Evolutionary conservation across 92 coral and sea anemone genomes (phyloP).

Genomic region (Montipora capitata): DNA sequence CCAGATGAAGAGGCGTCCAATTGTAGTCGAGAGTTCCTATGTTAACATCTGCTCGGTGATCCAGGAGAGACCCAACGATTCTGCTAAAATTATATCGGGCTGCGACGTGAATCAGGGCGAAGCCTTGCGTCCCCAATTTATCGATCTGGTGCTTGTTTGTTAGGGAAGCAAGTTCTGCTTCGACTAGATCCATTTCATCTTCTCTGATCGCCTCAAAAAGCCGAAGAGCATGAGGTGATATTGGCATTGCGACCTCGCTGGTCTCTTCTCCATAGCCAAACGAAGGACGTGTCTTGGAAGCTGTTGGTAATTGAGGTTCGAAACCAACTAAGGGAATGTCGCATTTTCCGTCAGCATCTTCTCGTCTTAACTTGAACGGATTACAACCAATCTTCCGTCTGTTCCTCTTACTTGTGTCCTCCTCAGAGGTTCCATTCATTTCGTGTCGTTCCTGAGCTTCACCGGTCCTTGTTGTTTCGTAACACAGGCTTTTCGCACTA

Average conservation of each 20-base stretch:
- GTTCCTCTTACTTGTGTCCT: constrained; percentile 1
- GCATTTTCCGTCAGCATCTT: constrained; percentile 10
- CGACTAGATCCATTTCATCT: constrained; percentile 66
- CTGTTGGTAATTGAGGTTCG: not conserved
- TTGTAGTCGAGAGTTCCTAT: constrained; percentile 33
- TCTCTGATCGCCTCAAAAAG: constrained; percentile 72
- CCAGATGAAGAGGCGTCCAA: constrained; percentile 67
- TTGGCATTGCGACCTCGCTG: constrained; percentile 28
- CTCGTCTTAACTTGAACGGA: constrained; percentile 16
- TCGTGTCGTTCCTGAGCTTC: not conserved
- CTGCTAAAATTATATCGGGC: constrained; percentile 61
- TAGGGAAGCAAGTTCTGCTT: constrained; percentile 45
- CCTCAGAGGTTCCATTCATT: constrained; percentile 4
- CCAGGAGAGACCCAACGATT: constrained; percentile 41
- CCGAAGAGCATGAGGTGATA: constrained; percentile 22
- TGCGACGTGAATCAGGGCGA: constrained; percentile 66
- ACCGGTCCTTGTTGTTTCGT: not conserved
- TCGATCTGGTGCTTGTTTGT: constrained; percentile 37
- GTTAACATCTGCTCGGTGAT: constrained; percentile 66
- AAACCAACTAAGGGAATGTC: constrained; percentile 23
- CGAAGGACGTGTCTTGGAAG: not conserved
- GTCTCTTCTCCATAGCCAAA: constrained; percentile 22
- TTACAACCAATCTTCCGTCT: constrained; percentile 13
- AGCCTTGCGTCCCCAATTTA: constrained; percentile 50
- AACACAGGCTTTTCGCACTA: not conserved